Evolutionary conservation across 2,888 invertebrate species (phyloP), one percentile per base, ranked within the genome.

Genomic region (Agonopterix heracliana): DNA sequence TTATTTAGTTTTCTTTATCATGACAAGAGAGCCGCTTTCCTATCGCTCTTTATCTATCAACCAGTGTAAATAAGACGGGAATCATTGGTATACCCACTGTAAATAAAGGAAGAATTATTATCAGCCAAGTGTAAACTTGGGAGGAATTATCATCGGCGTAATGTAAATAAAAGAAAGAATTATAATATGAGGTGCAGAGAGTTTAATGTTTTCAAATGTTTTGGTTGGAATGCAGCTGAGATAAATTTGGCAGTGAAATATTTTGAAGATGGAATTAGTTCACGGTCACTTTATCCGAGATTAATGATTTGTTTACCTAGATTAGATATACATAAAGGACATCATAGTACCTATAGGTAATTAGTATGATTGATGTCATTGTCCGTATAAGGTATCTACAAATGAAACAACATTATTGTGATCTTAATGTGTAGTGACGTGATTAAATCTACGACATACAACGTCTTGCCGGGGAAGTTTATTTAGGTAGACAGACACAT

Each of bases 1-100:
- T 81, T 82, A 74, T 80, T 81, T 76, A 71, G 71, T 74, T 77
- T 78, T 73, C 72, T 77, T 74, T 71, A 68, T 69, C 64, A 67
- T 71, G 77, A 78, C 81, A 79, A 80, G 78, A 81, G 71, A 66
- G 71, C 81, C 80, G 78, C 78, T 68, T 60, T 65, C 66, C 71
- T 80, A 78, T 81, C 81, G 75, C 74, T 63, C 72, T 81, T 81
- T 81, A 80, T 82, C 81, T 82, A 79, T 81, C 77, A 81, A 78
- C 76, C 73, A 72, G 76, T 75, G 70, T 83, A 81, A 77, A 81
- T 76, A 81, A 71, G 69, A 61, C 66, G 55, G 63, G 71, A 78
- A 76, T 76, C 78, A 81, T 80, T 75, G 76, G 72, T 62, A 54
- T 71, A 26, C 26, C 26, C 5, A 76, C 64, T 67, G 73, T 84